Base-by-base conservation (phyloP, 2,113 vertebrate species). In the Syngnathus floridae region DNA sequence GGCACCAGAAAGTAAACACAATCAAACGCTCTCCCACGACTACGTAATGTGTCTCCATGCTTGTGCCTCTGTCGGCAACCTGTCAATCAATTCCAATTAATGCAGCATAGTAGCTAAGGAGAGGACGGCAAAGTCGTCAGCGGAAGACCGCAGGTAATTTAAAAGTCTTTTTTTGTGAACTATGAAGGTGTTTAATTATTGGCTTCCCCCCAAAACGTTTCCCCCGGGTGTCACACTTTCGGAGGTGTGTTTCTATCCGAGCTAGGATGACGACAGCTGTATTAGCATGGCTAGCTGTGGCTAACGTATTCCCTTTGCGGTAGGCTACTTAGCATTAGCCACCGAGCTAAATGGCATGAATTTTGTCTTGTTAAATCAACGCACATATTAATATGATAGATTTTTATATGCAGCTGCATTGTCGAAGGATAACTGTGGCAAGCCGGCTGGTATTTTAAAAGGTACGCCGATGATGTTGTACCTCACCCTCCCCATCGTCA, bases 11-110 rank as follows among this genome's bases (percentile, higher is more conserved):
- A 19, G 1, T 10, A 0, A 45, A 26, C 7, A 0, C 0, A 36
- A 0, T 63, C 40, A 7, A 72, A 19, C 64, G 38, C 65, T 11
- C 41, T 16, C 55, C 40, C 38, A 40, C 16, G 19, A 8, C 66
- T 71, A 83, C 84, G 79, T 81, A 72, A 77, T 70, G 72, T 74
- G 69, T 81, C 80, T 79, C 76, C 12, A 82, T 67, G 84, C 65
- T 66, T 75, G 66, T 82, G 70, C 67, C 67, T 71, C 54, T 62
- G 73, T 81, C 61, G 38, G 5, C 41, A 38, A 66, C 1, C 75
- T 82, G 91, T 85, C 90, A 90, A 77, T 92, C 89, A 90, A 75
- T 11, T 48, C 70, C 86, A 87, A 65, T 88, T 83, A 87, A 76
- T 88, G 88, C 88, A 85, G 85, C 74, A 80, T 62, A 85, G 79